These are phyloP conservation scores for Myotis lucifugus DNA, from an alignment of 2,113 vertebrate species.

Conservation along the genomic window DNA sequence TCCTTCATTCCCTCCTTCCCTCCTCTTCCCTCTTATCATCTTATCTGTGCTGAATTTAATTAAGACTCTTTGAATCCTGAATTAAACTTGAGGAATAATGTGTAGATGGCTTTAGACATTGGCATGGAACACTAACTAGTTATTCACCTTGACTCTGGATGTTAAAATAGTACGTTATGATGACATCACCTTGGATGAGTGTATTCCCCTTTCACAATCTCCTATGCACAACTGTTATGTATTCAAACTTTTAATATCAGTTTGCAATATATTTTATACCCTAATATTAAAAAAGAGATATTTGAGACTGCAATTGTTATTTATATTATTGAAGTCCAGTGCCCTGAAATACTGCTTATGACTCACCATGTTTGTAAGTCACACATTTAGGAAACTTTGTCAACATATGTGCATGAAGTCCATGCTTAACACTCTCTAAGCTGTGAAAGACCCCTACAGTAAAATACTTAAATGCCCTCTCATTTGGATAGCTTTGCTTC, in stretches of 20 bases:
- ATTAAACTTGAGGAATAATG: not conserved
- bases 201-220: not conserved
- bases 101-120: not conserved
- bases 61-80: not conserved
- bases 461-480: not conserved
- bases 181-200: not conserved
- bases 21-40: not conserved
- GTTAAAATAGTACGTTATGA: conserved; percentile 6
- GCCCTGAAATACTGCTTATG: not conserved
- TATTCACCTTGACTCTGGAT: not conserved
- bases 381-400: not conserved
- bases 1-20: not conserved
- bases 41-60: not conserved
- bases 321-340: not conserved
- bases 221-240: not conserved
- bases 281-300: not conserved
- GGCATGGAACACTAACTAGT: not conserved
- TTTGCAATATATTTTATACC: not conserved
- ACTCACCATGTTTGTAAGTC: not conserved
- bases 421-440: not conserved
- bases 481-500: not conserved
- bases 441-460: not conserved
- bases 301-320: not conserved
- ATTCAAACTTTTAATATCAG: not conserved
- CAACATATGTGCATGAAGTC: not conserved